Evolutionary conservation across 2,113 vertebrate species (phyloP), one percentile per base, ranked within the genome.

Genomic region (Alces alces): DNA sequence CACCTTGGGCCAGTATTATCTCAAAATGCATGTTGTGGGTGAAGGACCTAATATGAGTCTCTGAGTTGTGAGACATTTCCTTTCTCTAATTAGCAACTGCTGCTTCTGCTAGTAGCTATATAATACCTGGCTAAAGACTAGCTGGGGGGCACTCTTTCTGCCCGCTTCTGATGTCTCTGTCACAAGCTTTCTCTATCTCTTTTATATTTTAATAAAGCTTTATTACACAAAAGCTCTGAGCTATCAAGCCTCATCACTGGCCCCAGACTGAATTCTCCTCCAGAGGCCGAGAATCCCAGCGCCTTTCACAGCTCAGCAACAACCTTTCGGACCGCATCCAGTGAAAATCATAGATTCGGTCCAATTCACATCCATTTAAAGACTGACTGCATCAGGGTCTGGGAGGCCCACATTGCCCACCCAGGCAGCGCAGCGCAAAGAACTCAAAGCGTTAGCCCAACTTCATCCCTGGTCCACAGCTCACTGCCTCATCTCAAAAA

Each of bases 251-350:
- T 70, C 4, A 0, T 39, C n/a, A 39, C 10, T 39, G n/a, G 66
- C n/a, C 66, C 66, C 66, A 70, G n/a, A 70, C 19, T 13, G n/a
- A 70, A 39, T 70, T 23, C n/a, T 36, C n/a, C 19, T 23, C n/a
- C 11, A 21, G n/a, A 39, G 66, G n/a, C 10, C 0, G 0, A 70
- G 66, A 70, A 70, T 70, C n/a, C 66, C n/a, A 70, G 66, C 1
- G 2, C 23, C 66, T 70, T 70, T 70, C 66, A 70, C 10, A 39
- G 5, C n/a, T 70, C 66, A 70, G n/a, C 66, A 70, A 70, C 66
- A 6, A 70, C 9, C n/a, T 36, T 70, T 70, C n/a, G 36, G 66
- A 9, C 66, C 0, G 0, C 1, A 9, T 19, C 10, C 54, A 17
- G 36, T 47, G 30, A 83, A 64, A 96, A 55, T 36, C 30, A 45